Conservation (phyloP, 2,113 vertebrate genomes). For the Ceyx melanurus region DNA sequence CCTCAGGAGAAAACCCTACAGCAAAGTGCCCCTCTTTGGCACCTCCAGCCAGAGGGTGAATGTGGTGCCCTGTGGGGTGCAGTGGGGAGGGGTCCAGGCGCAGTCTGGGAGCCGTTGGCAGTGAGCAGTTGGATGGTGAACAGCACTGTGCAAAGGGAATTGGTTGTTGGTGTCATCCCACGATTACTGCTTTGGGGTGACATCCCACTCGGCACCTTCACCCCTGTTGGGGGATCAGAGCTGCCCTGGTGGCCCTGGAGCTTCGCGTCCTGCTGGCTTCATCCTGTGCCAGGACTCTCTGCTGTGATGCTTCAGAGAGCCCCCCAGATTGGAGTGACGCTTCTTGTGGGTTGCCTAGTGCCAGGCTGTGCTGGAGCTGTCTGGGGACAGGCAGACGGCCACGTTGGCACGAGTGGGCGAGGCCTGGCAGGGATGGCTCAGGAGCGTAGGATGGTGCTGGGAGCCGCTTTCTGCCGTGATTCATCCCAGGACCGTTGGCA, state of each 20-base stretch:
- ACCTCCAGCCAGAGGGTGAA: fast-evolving
- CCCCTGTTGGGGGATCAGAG: not conserved
- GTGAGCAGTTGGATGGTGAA: not conserved
- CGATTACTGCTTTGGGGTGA: not conserved
- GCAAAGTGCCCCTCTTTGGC: not conserved
- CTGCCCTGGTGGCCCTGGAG: not conserved
- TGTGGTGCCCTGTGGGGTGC: fast-evolving
- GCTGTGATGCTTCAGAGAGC: fast-evolving
- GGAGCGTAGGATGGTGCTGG: not conserved
- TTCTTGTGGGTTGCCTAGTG: fast-evolving
- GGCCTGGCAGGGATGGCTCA: not conserved
- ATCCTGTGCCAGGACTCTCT: not conserved
- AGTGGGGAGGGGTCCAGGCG: not conserved
- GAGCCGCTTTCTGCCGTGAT: not conserved
- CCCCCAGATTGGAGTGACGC: not conserved
- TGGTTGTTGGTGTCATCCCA: not conserved
- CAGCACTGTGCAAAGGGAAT: not conserved
- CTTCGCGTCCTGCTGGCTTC: fast-evolving
- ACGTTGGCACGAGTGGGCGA: fast-evolving
- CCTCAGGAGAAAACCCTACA: not conserved
- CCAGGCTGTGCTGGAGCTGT: not conserved
- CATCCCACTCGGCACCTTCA: fast-evolving
- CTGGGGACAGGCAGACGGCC: fast-evolving
- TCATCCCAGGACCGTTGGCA: not conserved
- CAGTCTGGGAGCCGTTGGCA: not conserved